phyloP scores from a whole-genome alignment of 2,797 vertebrate genomes.

The Cyclura pinguis region DNA sequence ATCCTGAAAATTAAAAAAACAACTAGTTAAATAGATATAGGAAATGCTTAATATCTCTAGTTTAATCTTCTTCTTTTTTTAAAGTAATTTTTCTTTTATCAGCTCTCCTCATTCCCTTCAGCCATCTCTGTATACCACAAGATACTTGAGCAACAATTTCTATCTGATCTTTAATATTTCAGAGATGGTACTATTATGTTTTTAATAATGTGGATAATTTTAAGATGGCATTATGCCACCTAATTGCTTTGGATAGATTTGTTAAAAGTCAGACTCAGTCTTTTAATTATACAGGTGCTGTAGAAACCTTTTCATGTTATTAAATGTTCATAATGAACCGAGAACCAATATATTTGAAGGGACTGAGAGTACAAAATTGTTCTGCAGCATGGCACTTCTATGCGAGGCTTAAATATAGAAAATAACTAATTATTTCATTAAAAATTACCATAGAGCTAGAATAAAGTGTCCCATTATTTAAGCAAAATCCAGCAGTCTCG shows the following conservation, averaged over 20 bases:
- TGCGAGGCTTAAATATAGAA: conserved; percentile 29
- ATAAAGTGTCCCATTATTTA: conserved; percentile 20
- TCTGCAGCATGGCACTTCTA: conserved; percentile 13
- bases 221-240: conserved; percentile 23
- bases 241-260: conserved; percentile 31
- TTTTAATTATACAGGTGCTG: conserved; percentile 45
- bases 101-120: neutral
- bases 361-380: conserved; percentile 35
- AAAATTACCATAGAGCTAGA: conserved; percentile 12
- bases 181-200: conserved; percentile 30
- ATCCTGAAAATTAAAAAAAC: neutral
- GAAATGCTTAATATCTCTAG: neutral
- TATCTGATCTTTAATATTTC: conserved; percentile 14
- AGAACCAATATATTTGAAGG: neutral
- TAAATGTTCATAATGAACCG: conserved; percentile 39
- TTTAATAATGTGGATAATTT: conserved; percentile 43
- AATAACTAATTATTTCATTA: conserved; percentile 18
- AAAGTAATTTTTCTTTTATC: neutral
- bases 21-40: conserved; percentile 1
- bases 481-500: neutral
- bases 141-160: neutral
- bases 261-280: conserved; percentile 8
- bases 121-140: neutral
- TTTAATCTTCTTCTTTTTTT: neutral
- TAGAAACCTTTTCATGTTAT: conserved; percentile 48